These are phyloP conservation scores for rat (Rattus norvegicus) DNA, from an alignment of 2,113 vertebrate genomes.

Conservation along the genomic window DNA sequence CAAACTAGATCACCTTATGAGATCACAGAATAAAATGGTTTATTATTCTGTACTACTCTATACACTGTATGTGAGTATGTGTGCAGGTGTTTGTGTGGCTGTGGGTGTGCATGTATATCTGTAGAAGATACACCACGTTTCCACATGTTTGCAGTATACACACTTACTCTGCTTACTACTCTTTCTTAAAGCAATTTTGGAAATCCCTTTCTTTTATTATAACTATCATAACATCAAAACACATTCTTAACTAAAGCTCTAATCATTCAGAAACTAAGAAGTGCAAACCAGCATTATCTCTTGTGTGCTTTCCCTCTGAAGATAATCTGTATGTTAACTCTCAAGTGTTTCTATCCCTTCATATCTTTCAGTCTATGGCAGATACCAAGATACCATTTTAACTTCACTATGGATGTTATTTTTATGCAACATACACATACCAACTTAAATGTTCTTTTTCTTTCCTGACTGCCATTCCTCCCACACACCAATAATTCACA, in stretches of 20 bases:
- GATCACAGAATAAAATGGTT: not conserved
- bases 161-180: not conserved
- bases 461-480: too few relatives aligned
- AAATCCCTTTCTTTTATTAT: not conserved
- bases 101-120: not conserved
- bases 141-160: not conserved
- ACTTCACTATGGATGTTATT: too few relatives aligned
- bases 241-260: not conserved
- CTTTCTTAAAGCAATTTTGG: not conserved
- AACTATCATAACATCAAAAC: not conserved
- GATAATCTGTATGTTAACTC: too few relatives aligned
- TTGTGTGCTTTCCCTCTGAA: too few relatives aligned
- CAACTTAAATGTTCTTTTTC: too few relatives aligned
- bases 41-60: not conserved
- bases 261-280: not conserved
- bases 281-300: rapidly evolving
- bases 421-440: too few relatives aligned
- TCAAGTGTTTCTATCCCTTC: too few relatives aligned
- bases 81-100: too few relatives aligned
- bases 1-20: not conserved
- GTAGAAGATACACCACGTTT: too few relatives aligned
- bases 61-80: too few relatives aligned
- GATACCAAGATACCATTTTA: too few relatives aligned
- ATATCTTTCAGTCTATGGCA: not conserved
- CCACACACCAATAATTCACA: not conserved